phyloP scores from a whole-genome alignment of 2,113 vertebrate species.

The Myrmecophaga tridactyla region DNA sequence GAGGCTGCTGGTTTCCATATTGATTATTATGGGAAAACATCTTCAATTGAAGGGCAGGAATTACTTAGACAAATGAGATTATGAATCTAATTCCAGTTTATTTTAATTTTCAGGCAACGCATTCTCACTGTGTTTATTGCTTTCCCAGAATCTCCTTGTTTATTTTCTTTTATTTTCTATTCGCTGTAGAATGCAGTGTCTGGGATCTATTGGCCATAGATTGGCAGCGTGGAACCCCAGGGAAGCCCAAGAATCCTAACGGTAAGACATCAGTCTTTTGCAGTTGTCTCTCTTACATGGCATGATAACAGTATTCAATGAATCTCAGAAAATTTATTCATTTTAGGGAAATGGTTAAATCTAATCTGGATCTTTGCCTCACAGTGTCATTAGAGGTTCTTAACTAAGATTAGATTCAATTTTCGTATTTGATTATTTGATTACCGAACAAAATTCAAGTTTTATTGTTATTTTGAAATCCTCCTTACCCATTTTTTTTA shows the following conservation, averaged over 20 bases:
- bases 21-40: not conserved
- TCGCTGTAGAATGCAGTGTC: not conserved
- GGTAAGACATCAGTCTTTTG: not conserved
- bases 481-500: not conserved
- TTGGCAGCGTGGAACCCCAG: not conserved
- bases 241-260: not conserved
- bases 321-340: not conserved
- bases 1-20: not conserved
- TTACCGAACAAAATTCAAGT: not conserved
- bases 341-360: not conserved
- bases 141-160: not conserved
- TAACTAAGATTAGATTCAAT: not conserved
- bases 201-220: not conserved
- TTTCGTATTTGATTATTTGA: not conserved
- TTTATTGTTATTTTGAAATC: not conserved
- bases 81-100: not conserved
- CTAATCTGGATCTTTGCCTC: not conserved
- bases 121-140: not conserved
- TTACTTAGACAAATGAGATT: constrained; percentile 16
- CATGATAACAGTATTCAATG: too few species aligned
- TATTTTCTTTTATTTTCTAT: not conserved
- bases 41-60: not conserved
- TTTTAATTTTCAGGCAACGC: not conserved
- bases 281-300: not conserved
- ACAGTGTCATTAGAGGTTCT: not conserved